A percentile compares a stretch with the other conserved stretches of the same genome.
These are phyloP conservation scores for Platichthys flesus DNA, from an alignment of 2,113 vertebrate genomes.

Conservation along the genomic window DNA sequence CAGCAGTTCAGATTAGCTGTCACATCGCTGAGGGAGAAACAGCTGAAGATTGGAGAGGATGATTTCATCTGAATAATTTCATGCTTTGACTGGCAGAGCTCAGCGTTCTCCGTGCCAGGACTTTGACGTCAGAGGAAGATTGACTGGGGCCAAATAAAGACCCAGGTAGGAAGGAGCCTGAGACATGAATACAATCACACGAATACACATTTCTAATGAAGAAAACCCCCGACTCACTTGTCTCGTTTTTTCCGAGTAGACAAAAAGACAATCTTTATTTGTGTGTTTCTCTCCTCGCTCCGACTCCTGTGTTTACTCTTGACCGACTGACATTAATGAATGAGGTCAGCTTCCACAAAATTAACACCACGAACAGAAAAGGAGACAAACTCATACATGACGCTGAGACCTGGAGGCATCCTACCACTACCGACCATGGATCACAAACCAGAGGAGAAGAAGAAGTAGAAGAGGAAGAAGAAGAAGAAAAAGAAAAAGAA, in stretches of 20 bases:
- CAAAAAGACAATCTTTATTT: slow-evolving; percentile 83
- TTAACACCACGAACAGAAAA: slow-evolving; percentile 76
- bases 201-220: slow-evolving; percentile 56
- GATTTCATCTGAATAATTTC: slow-evolving; percentile 80
- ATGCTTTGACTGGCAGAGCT: slow-evolving; percentile 76
- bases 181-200: slow-evolving; percentile 51
- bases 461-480: slow-evolving; percentile 68
- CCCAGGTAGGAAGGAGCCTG: slow-evolving; percentile 38
- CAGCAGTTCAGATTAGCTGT: slow-evolving; percentile 75
- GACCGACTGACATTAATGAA: slow-evolving; percentile 64
- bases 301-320: slow-evolving; percentile 72
- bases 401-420: slow-evolving; percentile 74
- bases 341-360: slow-evolving; percentile 62
- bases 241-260: slow-evolving; percentile 70
- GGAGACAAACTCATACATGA: slow-evolving; percentile 76
- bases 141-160: slow-evolving; percentile 45
- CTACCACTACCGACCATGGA: slow-evolving; percentile 75
- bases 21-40: slow-evolving; percentile 67
- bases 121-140: slow-evolving; percentile 56
- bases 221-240: slow-evolving; percentile 55
- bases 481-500: slow-evolving; percentile 63
- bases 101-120: slow-evolving; percentile 43
- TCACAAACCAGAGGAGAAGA: slow-evolving; percentile 75
- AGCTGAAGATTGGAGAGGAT: slow-evolving; percentile 66
- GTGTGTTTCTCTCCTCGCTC: slow-evolving; percentile 78